Evolutionary conservation across 2,888 invertebrate genomes (phyloP).

Genomic region (Pteria penguin): DNA sequence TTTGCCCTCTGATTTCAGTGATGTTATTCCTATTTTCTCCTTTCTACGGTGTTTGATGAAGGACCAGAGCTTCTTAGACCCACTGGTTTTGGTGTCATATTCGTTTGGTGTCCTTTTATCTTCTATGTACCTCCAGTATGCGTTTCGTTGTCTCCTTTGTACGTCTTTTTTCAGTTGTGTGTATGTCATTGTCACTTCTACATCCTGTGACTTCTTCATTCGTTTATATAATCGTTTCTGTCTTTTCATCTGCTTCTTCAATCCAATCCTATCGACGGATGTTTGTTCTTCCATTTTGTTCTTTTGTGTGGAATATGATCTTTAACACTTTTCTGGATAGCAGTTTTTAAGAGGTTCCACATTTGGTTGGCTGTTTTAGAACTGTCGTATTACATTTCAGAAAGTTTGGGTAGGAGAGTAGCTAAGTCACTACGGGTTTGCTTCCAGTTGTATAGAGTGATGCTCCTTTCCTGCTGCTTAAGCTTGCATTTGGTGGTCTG

Average conservation of each 20-base stretch:
- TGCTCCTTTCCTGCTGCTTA: constrained; percentile 14
- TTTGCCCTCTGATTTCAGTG: constrained; percentile 18
- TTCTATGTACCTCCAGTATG: constrained; percentile 31
- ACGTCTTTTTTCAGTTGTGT: background rate
- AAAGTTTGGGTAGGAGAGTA: background rate
- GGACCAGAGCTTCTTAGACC: constrained; percentile 30
- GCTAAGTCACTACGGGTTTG: constrained; percentile 4
- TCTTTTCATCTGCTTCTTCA: background rate
- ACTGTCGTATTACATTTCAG: background rate
- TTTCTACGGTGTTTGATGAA: constrained; percentile 25
- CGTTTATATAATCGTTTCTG: background rate
- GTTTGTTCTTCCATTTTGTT: constrained; percentile 13
- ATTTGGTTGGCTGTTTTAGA: background rate
- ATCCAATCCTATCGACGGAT: constrained; percentile 21
- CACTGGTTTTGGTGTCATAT: background rate
- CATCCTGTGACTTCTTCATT: background rate
- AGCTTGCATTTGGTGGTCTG: background rate
- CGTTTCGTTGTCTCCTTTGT: background rate
- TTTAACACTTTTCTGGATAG: background rate
- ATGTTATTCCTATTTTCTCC: constrained; percentile 11
- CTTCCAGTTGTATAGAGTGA: constrained; percentile 37
- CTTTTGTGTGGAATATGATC: constrained; percentile 25
- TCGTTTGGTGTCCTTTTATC: constrained; percentile 25
- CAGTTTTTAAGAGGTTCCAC: constrained; percentile 13
- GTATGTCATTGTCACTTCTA: background rate